Base-by-base conservation (phyloP, 1,140 invertebrate genomes). In the Drosophila rufa region DNA sequence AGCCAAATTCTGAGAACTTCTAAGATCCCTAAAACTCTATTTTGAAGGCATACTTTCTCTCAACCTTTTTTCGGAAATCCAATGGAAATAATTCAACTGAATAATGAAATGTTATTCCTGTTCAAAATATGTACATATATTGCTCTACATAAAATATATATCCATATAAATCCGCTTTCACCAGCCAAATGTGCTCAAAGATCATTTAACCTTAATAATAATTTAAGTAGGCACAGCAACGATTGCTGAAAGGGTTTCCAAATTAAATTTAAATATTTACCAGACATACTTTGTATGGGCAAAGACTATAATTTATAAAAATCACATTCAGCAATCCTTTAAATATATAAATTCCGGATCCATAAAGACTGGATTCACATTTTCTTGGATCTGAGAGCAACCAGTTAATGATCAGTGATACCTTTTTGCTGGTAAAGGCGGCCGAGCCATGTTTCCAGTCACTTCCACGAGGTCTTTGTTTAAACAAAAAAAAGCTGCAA, bases 381-480 rank as follows among this genome's bases (percentile, higher is more conserved):
- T 25, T n/a, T n/a, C 8, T 6, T 40, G 22, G 15, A 22, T 11
- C 19, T n/a, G 2, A 56, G 19, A n/a, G 22, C 17, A 15, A 5
- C 0, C 12, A 40, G 3, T 15, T 40, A n/a, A 56, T 40, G 36
- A 56, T 56, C 36, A 2, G 14, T 0, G 36, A 25, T 22, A 56
- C 36, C 19, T 40, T 56, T 19, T 56, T n/a, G 36, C 53, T 56
- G 53, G 51, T 22, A 5, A 55, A 22, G 15, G 14, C 51, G 14
- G 36, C 17, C 36, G 15, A 9, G 53, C 19, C 53, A 56, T 40
- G 53, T 56, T 15, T 56, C 19, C 48, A 33, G 27, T n/a, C 27
- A 51, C n/a, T 17, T 33, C 48, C 53, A 56, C 53, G 53, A 56
- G 53, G 53, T 42, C 15, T 38, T 17, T 0, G 33, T 55, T 55